Conservation (phyloP, 2,113 vertebrate species). For the Castor canadensis region DNA sequence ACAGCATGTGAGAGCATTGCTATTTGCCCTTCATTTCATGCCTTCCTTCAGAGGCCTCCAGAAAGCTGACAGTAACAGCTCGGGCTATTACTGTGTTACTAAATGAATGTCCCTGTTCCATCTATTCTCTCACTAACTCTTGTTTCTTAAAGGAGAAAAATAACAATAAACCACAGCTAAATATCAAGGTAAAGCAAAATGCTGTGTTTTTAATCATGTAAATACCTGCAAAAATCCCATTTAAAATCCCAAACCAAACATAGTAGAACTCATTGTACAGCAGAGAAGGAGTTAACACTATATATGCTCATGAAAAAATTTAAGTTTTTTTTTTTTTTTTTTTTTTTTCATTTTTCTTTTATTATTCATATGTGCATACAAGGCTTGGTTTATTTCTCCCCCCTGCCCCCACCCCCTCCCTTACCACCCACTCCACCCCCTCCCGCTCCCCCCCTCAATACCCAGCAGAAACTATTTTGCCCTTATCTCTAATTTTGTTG, state of each 20-base stretch:
- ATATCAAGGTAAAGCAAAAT: neutral
- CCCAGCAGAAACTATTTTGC: no score
- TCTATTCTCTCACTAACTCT: neutral
- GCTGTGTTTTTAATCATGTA: conserved; percentile 39
- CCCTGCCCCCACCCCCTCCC: no score
- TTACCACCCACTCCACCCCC: no score
- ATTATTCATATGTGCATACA: no score
- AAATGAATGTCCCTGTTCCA: neutral
- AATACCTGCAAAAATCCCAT: conserved; percentile 44
- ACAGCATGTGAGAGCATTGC: fast-evolving
- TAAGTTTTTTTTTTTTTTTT: no score
- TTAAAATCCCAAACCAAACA: conserved; percentile 24
- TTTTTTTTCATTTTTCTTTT: no score
- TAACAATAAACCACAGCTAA: conserved; percentile 16
- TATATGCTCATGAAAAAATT: conserved; percentile 1
- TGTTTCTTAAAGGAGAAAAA: conserved; percentile 31
- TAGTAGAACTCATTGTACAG: neutral
- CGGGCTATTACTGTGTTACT: neutral
- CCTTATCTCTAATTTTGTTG: no score
- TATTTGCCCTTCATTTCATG: neutral
- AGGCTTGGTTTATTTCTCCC: no score
- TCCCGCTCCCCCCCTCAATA: no score
- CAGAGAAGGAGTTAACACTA: conserved; percentile 21
- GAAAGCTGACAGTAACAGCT: neutral
- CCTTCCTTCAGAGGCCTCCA: neutral